phyloP scores from a whole-genome alignment of 2,113 vertebrate genomes.

The Camelus dromedarius region DNA sequence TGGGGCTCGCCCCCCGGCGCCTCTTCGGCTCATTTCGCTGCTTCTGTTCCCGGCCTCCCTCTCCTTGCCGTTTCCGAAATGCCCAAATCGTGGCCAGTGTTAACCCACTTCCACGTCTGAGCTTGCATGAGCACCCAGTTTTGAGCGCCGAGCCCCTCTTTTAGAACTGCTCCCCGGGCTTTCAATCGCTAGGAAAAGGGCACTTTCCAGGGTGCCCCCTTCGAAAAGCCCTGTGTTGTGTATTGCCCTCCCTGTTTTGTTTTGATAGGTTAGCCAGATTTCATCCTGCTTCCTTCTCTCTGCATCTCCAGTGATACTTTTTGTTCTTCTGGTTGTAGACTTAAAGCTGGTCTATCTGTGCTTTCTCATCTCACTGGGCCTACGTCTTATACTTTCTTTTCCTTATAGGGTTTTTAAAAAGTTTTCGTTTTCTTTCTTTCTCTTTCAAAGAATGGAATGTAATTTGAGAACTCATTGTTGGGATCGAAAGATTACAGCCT shows the following conservation, averaged over 20 bases:
- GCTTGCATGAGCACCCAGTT: not conserved
- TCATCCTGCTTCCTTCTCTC: not conserved
- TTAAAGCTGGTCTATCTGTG: fast-evolving
- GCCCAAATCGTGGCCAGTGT: not conserved
- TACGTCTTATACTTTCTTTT: fast-evolving
- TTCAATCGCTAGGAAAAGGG: fast-evolving
- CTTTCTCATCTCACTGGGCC: not conserved
- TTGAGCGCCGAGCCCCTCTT: not conserved
- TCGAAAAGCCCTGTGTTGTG: not conserved
- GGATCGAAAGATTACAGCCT: not conserved
- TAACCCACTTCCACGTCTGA: not conserved
- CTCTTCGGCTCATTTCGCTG: fast-evolving
- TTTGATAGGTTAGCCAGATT: not conserved
- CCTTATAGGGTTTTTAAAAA: not conserved
- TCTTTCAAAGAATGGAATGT: not conserved
- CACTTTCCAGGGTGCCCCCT: fast-evolving
- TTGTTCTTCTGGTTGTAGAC: not conserved
- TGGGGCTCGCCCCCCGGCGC: not conserved
- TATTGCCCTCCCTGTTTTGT: not conserved
- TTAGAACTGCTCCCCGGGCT: too few species aligned
- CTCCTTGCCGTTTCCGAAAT: fast-evolving
- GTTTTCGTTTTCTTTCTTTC: not conserved
- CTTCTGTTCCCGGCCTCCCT: not conserved
- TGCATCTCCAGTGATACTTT: not conserved
- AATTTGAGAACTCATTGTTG: not conserved